A percentile compares a stretch with the other conserved stretches of the same genome.
phyloP scores from a whole-genome alignment of 2,888 invertebrate species.

The Dicyrtomina minuta region DNA sequence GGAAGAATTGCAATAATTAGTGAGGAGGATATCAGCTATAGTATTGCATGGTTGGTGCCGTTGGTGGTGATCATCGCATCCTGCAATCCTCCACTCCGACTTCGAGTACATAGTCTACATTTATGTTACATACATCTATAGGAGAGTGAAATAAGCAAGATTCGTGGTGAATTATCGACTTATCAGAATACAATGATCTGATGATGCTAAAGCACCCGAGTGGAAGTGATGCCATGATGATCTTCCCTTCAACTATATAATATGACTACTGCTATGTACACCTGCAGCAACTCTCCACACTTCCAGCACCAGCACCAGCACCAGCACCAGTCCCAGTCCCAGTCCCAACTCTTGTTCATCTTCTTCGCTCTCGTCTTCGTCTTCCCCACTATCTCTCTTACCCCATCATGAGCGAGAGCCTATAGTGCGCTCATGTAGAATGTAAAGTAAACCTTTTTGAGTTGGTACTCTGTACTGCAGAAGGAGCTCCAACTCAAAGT shows the following conservation, averaged over 20 bases:
- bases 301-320: neutral
- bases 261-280: neutral
- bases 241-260: conserved; percentile 27
- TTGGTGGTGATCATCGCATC: conserved; percentile 29
- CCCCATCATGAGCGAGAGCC: too few species aligned
- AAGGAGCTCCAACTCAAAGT: too few species aligned
- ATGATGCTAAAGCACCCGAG: conserved; percentile 43
- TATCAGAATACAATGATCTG: conserved; percentile 45
- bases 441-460: too few species aligned
- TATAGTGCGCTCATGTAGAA: too few species aligned
- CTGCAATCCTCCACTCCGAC: conserved; percentile 29
- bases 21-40: conserved; percentile 38
- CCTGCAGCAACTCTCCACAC: conserved; percentile 6
- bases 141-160: conserved; percentile 34
- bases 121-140: too few species aligned
- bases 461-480: too few species aligned
- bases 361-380: neutral
- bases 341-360: too few species aligned
- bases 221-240: conserved; percentile 36
- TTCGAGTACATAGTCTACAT: conserved; percentile 24
- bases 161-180: conserved; percentile 47
- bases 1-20: conserved; percentile 37
- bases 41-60: conserved; percentile 40
- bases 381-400: conserved; percentile 2
- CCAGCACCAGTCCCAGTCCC: neutral